Percentiles rank a stretch among this genome's conserved stretches.
phyloP scores from a whole-genome alignment of 2,888 invertebrate species.

The Lithophane leautieri region DNA sequence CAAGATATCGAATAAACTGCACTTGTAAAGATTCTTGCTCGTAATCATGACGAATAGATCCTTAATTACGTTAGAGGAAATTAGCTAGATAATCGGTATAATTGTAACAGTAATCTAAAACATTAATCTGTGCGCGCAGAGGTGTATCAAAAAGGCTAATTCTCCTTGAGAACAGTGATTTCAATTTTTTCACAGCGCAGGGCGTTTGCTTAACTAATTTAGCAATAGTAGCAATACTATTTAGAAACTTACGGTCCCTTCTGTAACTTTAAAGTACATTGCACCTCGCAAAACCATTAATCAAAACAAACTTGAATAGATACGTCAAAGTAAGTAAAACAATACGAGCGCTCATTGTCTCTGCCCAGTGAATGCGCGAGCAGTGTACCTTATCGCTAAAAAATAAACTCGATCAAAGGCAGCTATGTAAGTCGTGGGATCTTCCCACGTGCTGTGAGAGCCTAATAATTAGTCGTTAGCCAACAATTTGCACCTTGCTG shows the following conservation, averaged over 20 bases:
- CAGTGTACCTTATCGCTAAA: conserved; percentile 78
- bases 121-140: conserved; percentile 78
- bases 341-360: conserved; percentile 75
- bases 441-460: conserved; percentile 82
- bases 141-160: conserved; percentile 78
- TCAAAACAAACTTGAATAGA: conserved; percentile 69
- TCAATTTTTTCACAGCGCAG: conserved; percentile 81
- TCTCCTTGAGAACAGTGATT: conserved; percentile 85
- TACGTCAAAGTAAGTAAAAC: conserved; percentile 73
- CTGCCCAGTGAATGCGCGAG: conserved; percentile 70
- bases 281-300: conserved; percentile 70
- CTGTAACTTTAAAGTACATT: conserved; percentile 73
- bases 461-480: conserved; percentile 81
- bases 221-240: conserved; percentile 74
- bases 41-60: conserved; percentile 66
- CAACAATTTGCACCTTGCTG: conserved; percentile 78
- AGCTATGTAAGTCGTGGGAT: conserved; percentile 81
- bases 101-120: conserved; percentile 79
- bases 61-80: conserved; percentile 76
- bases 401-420: conserved; percentile 80
- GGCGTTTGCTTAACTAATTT: conserved; percentile 80
- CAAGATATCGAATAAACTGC: conserved; percentile 40
- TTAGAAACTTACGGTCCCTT: conserved; percentile 67
- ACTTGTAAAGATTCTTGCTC: conserved; percentile 41
- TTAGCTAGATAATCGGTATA: conserved; percentile 80